Conservation (phyloP, 2,113 vertebrate genomes). For the Protobothrops mucrosquamatus region DNA sequence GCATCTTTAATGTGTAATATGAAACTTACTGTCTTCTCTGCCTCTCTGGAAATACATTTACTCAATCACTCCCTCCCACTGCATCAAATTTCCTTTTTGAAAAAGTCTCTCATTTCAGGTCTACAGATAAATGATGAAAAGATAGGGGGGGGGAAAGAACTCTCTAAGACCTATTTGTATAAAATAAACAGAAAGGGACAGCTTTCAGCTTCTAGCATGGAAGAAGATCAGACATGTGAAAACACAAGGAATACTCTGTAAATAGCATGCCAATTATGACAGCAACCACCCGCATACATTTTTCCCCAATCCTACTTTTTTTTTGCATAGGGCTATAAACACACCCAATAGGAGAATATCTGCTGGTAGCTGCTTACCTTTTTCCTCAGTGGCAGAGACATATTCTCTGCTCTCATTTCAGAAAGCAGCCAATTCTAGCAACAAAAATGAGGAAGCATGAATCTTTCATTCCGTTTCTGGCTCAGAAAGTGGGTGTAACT, state of each 20-base stretch:
- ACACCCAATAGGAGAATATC: not conserved
- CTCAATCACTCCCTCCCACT: constrained; percentile 24
- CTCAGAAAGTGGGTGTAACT: constrained; percentile 70
- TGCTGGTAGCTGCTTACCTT: constrained; percentile 56
- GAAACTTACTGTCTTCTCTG: constrained; percentile 20
- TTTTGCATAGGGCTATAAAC: not conserved
- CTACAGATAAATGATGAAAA: rapidly evolving
- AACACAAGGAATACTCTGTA: rapidly evolving
- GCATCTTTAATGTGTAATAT: constrained; percentile 35
- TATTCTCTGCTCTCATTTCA: constrained; percentile 22
- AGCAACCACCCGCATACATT: not conserved
- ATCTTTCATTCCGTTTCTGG: constrained; percentile 58
- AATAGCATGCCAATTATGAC: not conserved
- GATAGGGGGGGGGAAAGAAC: no score
- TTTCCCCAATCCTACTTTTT: not conserved
- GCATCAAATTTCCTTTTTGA: not conserved
- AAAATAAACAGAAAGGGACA: not conserved
- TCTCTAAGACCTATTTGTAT: not conserved
- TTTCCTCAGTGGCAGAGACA: constrained; percentile 49
- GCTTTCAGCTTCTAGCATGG: not conserved
- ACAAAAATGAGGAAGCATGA: constrained; percentile 65
- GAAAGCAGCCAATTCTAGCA: constrained; percentile 41
- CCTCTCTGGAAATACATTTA: constrained; percentile 26
- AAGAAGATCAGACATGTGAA: not conserved
- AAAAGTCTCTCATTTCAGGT: not conserved